Conservation (phyloP, 2,113 vertebrate species). For the Oryzias melastigma region DNA sequence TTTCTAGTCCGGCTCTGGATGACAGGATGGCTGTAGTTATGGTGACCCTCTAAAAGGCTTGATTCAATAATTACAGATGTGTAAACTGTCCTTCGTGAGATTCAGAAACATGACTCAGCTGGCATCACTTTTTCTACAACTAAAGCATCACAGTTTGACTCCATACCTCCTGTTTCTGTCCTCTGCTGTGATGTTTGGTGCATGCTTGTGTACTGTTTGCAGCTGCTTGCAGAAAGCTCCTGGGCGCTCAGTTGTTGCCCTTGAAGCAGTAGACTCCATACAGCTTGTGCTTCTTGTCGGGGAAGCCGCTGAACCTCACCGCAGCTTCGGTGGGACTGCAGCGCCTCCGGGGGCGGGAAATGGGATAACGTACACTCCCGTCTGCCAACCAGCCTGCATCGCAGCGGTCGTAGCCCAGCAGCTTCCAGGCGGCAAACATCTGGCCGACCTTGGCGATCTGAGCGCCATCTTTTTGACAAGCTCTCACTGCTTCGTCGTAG, state of each 20-base stretch:
- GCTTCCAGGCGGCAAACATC: conserved; percentile 95
- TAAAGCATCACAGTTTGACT: conserved; percentile 87
- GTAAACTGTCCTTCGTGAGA: conserved; percentile 62
- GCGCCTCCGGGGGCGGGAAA: conserved; percentile 85
- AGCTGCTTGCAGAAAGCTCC: conserved; percentile 15
- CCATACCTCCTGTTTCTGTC: conserved; percentile 6
- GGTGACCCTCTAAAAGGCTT: conserved; percentile 19
- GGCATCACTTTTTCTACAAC: conserved; percentile 73
- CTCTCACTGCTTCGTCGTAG: conserved; percentile 87
- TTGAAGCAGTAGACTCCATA: conserved; percentile 97
- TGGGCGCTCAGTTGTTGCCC: conserved; percentile 78
- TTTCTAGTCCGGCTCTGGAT: conserved; percentile 43
- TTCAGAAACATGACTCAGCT: conserved; percentile 29
- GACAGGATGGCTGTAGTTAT: conserved; percentile 39
- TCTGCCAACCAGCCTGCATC: conserved; percentile 95
- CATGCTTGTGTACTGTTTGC: conserved; percentile 20
- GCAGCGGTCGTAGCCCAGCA: conserved; percentile 92
- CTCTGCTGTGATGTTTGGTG: conserved; percentile 24
- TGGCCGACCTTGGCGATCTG: conserved; percentile 96
- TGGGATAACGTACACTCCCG: conserved; percentile 94
- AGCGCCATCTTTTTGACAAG: conserved; percentile 86
- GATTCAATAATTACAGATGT: conserved; percentile 86
- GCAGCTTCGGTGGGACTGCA: conserved; percentile 92
- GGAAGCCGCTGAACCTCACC: conserved; percentile 89
- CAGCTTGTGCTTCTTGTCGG: conserved; percentile 95